Base-by-base conservation (phyloP, 2,113 vertebrate genomes). In the Lepisosteus oculatus region DNA sequence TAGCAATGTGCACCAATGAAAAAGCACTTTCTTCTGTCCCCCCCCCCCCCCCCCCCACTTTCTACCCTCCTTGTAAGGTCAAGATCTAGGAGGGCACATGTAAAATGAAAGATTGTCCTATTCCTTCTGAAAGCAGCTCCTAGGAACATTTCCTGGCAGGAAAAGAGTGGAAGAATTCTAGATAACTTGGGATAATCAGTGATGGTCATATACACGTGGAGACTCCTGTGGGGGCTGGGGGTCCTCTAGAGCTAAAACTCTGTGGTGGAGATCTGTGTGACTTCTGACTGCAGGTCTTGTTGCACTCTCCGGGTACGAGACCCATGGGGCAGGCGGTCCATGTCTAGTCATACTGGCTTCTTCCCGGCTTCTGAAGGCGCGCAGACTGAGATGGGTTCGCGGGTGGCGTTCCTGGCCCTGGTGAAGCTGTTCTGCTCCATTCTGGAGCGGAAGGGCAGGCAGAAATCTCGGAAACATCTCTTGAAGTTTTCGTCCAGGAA, bases 401-500 rank as follows among this genome's bases (percentile, higher is more conserved):
- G 84, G 0, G 80, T 89, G 77, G 86, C 87, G 68, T 87, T 94
- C 3, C 92, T 86, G 0, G 87, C 87, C 0, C 88, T 89, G 73
- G 89, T 92, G 87, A 97, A 96, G 88, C 93, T 93, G 85, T 57
- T 85, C 41, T 94, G 94, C 8, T 94, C 92, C 72, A 70, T 69
- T 0, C 77, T 86, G 2, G 86, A 80, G 51, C 92, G 93, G 74
- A 94, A 89, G 0, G 91, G 87, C 75, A 95, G 85, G 82, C 97
- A 99, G 80, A 99, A 95, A 78, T 98, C 95, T 9, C 94, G 89
- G 85, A 98, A 98, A 78, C 96, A 99, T 76, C 95, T 89, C 82
- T 97, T 99, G 92, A 99, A 98, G 75, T 98, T 99, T 69, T 99
- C 96, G 61, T 99, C 97, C 76, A 99, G 82, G 87, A 98, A 96